Evolutionary conservation across 2,888 invertebrate genomes (phyloP), one percentile per base, ranked within the genome.

Genomic region (Coremacera marginata): DNA sequence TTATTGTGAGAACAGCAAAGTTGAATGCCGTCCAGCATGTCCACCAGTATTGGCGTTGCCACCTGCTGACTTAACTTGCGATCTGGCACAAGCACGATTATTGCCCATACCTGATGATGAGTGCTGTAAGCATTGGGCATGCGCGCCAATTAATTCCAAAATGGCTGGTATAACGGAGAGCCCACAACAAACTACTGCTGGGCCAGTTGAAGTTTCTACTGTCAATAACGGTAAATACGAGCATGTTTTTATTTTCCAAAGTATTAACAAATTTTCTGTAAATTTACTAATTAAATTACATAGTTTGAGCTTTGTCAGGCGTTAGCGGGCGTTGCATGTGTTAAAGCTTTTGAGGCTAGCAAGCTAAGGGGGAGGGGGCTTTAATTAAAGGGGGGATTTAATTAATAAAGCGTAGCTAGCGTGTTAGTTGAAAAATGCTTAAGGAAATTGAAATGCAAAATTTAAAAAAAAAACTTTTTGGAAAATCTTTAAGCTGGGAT

Each of bases 1-100:
- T 86, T 95, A 94, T 87, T 97, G 97, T 86, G 95, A 96, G 87
- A 94, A 94, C 88, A 96, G 97, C 19, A 95, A 94, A 81, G 91
- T 97, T 22, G 94, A 96, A 79, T 97, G 97, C 84, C 94, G 95
- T 81, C 93, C 94, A 52, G 92, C 93, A 16, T 97, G 97, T 89
- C 92, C 94, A 2, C 94, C 95, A 0, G 92, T 96, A 0, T 90
- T 95, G 0, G 93, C 94, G 0, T 84, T 93, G 37, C 96, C 97
- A 0, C 96, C 97, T 0, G 90, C 93, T 44, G 92, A 91, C 75
- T 88, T 97, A 77, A 92, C 92, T 1, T 97, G 97, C 85, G 92
- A 93, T 7, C 92, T 93, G 0, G 90, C 92, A 70, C 90, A 92
- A 82, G 94, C 94, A 19, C 91, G 92, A 7, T 91, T 96, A 0